phyloP scores from a whole-genome alignment of 2,888 invertebrate genomes.

The Venusia cambrica region DNA sequence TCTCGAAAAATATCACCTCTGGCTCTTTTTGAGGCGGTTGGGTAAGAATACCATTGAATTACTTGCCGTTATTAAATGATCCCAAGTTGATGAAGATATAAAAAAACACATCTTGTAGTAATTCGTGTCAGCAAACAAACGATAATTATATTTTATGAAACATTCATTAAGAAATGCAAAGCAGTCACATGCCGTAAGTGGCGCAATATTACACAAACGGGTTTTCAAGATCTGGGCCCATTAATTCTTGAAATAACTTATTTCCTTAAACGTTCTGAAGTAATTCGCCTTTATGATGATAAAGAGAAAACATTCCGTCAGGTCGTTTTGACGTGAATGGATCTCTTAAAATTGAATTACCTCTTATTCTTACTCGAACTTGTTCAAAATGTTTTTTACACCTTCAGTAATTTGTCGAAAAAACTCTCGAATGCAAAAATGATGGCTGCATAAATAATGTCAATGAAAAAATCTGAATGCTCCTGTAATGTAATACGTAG shows the following conservation, averaged over 20 bases:
- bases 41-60: too few relatives aligned
- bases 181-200: slow-evolving; percentile 35
- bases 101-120: too few relatives aligned
- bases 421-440: too few relatives aligned
- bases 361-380: slow-evolving; percentile 10
- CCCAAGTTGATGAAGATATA: slow-evolving; percentile 7
- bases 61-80: too few relatives aligned
- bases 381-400: slow-evolving; percentile 7
- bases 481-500: too few relatives aligned
- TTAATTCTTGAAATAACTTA: slow-evolving; percentile 21
- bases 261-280: slow-evolving; percentile 17
- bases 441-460: too few relatives aligned
- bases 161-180: slow-evolving; percentile 35
- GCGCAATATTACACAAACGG: slow-evolving; percentile 42
- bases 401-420: slow-evolving; percentile 1
- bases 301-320: slow-evolving; percentile 19
- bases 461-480: too few relatives aligned
- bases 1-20: too few relatives aligned
- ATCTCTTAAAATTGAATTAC: slow-evolving; percentile 20
- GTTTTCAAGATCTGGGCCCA: slow-evolving; percentile 30
- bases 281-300: slow-evolving; percentile 18
- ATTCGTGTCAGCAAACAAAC: slow-evolving; percentile 26
- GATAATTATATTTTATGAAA: slow-evolving; percentile 37
- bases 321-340: slow-evolving; percentile 14
- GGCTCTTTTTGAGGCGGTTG: too few relatives aligned